Conservation (phyloP, 2,113 vertebrate species). For the Miniopterus natalensis region DNA sequence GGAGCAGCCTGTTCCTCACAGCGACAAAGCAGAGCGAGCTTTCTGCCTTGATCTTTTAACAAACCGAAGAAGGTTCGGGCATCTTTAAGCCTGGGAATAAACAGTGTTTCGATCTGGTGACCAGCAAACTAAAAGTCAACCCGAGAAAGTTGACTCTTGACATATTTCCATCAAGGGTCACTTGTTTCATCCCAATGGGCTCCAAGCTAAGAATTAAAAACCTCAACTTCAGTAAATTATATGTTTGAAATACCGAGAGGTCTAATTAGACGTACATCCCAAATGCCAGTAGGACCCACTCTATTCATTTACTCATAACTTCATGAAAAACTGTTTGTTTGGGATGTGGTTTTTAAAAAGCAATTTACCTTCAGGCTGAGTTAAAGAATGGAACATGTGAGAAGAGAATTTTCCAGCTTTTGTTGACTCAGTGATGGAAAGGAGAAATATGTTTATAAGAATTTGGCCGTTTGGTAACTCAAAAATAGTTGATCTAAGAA, state of each 20-base stretch:
- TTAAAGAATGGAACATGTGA: slow-evolving; percentile 68
- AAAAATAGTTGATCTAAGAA: slow-evolving; percentile 58
- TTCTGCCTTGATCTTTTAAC: slow-evolving; percentile 25
- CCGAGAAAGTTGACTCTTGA: slow-evolving; percentile 72
- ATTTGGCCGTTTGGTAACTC: slow-evolving; percentile 39
- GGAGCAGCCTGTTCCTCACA: neutral
- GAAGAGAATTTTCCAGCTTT: slow-evolving; percentile 74
- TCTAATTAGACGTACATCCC: slow-evolving; percentile 66
- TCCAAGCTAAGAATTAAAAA: slow-evolving; percentile 74
- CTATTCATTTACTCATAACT: slow-evolving; percentile 63
- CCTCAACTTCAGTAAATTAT: slow-evolving; percentile 70
- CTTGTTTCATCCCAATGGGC: slow-evolving; percentile 64
- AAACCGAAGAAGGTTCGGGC: neutral
- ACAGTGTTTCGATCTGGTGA: slow-evolving; percentile 39
- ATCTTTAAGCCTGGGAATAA: slow-evolving; percentile 3
- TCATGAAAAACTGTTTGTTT: slow-evolving; percentile 65
- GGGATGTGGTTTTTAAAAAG: slow-evolving; percentile 58
- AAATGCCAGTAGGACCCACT: slow-evolving; percentile 42
- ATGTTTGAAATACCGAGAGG: slow-evolving; percentile 66
- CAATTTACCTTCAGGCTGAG: slow-evolving; percentile 65
- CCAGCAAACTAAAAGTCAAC: slow-evolving; percentile 57
- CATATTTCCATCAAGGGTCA: slow-evolving; percentile 66
- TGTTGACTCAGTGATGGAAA: slow-evolving; percentile 53
- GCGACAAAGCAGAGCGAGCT: neutral
- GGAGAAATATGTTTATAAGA: slow-evolving; percentile 63